A percentile compares a stretch with the other conserved stretches of the same genome.
Conservation (phyloP, 2,888 invertebrate genomes). For the Trichogramma dendrolimi region DNA sequence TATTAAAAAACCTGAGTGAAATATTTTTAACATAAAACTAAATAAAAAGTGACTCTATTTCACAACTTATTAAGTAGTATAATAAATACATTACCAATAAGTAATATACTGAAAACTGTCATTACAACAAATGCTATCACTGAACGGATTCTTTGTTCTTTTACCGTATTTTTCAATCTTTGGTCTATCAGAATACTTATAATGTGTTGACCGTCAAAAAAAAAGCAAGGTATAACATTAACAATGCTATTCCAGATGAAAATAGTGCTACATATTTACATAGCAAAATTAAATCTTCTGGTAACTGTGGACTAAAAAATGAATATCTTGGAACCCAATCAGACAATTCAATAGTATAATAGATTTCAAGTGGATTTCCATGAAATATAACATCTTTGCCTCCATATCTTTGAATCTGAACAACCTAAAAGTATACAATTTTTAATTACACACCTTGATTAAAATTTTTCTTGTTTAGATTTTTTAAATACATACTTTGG, state of each 20-base stretch:
- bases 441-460: neutral
- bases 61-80: slow-evolving; percentile 53
- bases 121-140: slow-evolving; percentile 67
- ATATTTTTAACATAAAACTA: slow-evolving; percentile 25
- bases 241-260: slow-evolving; percentile 87
- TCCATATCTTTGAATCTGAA: slow-evolving; percentile 50
- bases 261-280: slow-evolving; percentile 79
- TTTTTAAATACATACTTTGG: slow-evolving; percentile 57
- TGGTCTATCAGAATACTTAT: slow-evolving; percentile 65
- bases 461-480: neutral
- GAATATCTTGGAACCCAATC: slow-evolving; percentile 71
- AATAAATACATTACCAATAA: slow-evolving; percentile 63
- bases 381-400: slow-evolving; percentile 72
- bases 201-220: slow-evolving; percentile 90
- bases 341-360: slow-evolving; percentile 68
- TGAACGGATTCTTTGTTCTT: slow-evolving; percentile 59
- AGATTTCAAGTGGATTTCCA: slow-evolving; percentile 73
- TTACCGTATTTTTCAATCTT: slow-evolving; percentile 53
- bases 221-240: slow-evolving; percentile 89
- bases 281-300: slow-evolving; percentile 68
- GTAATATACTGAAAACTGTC: slow-evolving; percentile 68
- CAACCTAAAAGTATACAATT: slow-evolving; percentile 37
- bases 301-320: slow-evolving; percentile 62
- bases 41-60: slow-evolving; percentile 8
- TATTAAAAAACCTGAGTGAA: slow-evolving; percentile 27